Evolutionary conservation across 2,113 vertebrate species (phyloP), one percentile per base, ranked within the genome.

Genomic region (Motacilla tschutschensis): DNA sequence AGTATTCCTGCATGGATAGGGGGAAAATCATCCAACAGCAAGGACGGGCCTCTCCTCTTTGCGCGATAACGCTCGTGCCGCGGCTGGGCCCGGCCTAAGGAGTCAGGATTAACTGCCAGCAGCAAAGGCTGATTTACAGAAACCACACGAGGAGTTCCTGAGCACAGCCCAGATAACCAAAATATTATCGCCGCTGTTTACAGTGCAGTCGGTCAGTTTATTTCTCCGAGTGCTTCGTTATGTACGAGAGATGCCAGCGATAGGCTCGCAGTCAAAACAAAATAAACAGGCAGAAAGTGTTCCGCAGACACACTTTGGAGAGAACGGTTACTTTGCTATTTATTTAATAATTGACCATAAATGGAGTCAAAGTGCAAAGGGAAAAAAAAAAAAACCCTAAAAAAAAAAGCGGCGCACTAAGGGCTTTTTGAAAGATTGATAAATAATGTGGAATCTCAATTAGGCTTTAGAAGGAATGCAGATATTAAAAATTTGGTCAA

Each of bases 401-500:
- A 96, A 96, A 97, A 98, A 98, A 97, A 97, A 98, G 93, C 95
- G 95, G 96, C 96, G 33, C 97, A 98, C 97, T 97, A 97, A 98
- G 97, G 98, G 96, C 96, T 98, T 98, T 98, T 97, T 98, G 92
- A 98, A 98, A 98, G 98, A 99, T 99, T 99, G 98, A 99, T 99
- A 99, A 99, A 99, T 99, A 99, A 96, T 98, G 98, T 98, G 97
- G 98, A 99, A 98, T 99, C 98, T 99, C 98, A 99, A 99, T 99
- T 99, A 99, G 97, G 98, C 98, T 98, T 98, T 97, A 97, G 97
- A 97, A 98, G 98, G 97, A 98, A 99, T 97, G 98, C 98, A 99
- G 98, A 99, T 99, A 99, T 99, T 98, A 99, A 99, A 99, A 99
- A 99, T 99, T 98, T 99, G 99, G 99, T 99, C 98, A 99, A 99